Base-by-base conservation (phyloP, 1,140 invertebrate species). In the Lepidostoma basale region DNA sequence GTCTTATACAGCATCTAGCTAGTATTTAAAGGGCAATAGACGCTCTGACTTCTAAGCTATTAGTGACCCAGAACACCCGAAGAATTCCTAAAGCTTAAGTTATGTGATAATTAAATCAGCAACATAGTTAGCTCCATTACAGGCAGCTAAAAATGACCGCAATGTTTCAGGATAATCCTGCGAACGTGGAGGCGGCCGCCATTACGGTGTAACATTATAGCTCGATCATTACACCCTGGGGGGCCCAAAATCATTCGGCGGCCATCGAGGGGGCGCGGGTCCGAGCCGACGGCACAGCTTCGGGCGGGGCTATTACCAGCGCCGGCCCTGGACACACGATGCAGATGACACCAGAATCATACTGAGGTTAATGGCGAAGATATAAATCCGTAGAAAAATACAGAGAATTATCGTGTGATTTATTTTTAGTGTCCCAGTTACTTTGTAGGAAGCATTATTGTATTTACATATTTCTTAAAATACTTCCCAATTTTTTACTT, bases 191-290 rank as follows among this genome's bases (percentile, higher is more conserved):
- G 25, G 49, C 49, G 26, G 49, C 16, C n/a, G 25, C 49, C 20
- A 54, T 54, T 54, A 28, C 14, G 49, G 18, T 28, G 25, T 33
- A n/a, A 54, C 49, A 30, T 54, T 54, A 54, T 26, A 23, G 10
- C 4, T 54, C 47, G 25, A 54, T 54, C 25, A 54, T 54, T 52
- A 52, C 25, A 25, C 47, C 47, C 47, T 14, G 12, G 47, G 49
- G 49, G 12, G n/a, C 26, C 49, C 30, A 54, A 54, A 54, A 54
- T 54, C 25, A 54, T 28, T 28, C 49, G 18, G 49, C n/a, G 25
- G 22, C 22, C 25, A 26, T 3, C 44, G 25, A n/a, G 14, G 23
- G 25, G n/a, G 25, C 30, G 26, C 49, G 14, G 33, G 49, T 28
- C n/a, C n/a, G n/a, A n/a, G n/a, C n/a, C n/a, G n/a, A n/a, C n/a